These are phyloP conservation scores for Glossophaga mutica DNA, from an alignment of 2,797 vertebrate species.

Conservation along the genomic window DNA sequence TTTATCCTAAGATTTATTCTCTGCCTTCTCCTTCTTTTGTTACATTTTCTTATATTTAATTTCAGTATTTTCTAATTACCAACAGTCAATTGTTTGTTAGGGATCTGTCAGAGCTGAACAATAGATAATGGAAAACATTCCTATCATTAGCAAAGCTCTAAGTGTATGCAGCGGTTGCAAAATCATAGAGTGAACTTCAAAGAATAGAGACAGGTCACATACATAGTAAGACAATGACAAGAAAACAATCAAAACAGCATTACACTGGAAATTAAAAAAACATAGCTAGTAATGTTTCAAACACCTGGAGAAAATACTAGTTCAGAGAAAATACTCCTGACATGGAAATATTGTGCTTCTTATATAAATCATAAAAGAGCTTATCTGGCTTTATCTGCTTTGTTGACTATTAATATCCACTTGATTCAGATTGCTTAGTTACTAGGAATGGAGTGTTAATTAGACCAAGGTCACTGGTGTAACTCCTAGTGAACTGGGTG, in stretches of 20 bases:
- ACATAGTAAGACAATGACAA: slow-evolving; percentile 45
- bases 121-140: slow-evolving; percentile 12
- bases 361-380: not conserved
- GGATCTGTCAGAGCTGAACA: not conserved
- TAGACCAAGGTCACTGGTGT: slow-evolving; percentile 6
- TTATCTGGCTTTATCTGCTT: not conserved
- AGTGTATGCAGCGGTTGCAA: not conserved
- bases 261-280: not conserved
- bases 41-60: not conserved
- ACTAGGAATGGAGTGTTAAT: slow-evolving; percentile 30
- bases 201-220: slow-evolving; percentile 2
- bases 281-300: not conserved
- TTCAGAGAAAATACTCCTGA: not conserved
- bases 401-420: not conserved
- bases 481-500: not conserved
- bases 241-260: not conserved
- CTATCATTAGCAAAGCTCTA: not conserved
- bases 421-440: slow-evolving; percentile 5
- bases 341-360: not conserved
- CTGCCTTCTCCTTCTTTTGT: not conserved
- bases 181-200: slow-evolving; percentile 8
- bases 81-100: slow-evolving; percentile 4
- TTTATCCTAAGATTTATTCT: not conserved
- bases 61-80: slow-evolving; percentile 38
- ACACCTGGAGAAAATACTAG: slow-evolving; percentile 10